Evolutionary conservation across 1,140 invertebrate genomes (phyloP).

Genomic region (Drosophila ohnishii): DNA sequence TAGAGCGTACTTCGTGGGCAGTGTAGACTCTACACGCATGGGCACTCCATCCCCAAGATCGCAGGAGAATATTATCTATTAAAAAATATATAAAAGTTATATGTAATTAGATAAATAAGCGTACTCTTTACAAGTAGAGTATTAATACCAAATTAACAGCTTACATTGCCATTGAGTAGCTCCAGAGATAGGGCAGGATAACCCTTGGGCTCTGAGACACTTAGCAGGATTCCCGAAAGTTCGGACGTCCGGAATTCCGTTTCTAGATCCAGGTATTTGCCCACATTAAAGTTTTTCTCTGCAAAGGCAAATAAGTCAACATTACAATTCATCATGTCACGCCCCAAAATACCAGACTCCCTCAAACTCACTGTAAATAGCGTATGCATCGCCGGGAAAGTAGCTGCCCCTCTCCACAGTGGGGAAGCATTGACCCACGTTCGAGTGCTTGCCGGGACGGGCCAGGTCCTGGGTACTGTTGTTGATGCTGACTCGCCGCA

Average conservation of each 20-base stretch:
- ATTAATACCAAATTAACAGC: background rate
- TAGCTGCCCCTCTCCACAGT: slow-evolving; percentile 93
- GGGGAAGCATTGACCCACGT: slow-evolving; percentile 94
- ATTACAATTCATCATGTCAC: background rate
- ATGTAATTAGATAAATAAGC: too few species aligned
- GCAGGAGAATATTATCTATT: slow-evolving; percentile 87
- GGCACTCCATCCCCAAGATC: slow-evolving; percentile 87
- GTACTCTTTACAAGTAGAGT: too few species aligned
- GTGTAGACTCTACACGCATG: slow-evolving; percentile 85
- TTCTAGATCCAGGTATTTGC: slow-evolving; percentile 88
- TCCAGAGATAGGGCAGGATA: slow-evolving; percentile 90
- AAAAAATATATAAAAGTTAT: background rate
- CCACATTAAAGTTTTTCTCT: slow-evolving; percentile 89
- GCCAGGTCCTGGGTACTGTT: slow-evolving; percentile 90
- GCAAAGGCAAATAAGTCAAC: slow-evolving; percentile 1
- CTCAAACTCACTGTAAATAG: slow-evolving; percentile 88
- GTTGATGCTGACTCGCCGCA: slow-evolving; percentile 90
- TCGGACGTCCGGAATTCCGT: slow-evolving; percentile 94
- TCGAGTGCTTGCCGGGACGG: slow-evolving; percentile 86
- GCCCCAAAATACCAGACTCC: too few species aligned
- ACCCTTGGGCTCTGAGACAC: slow-evolving; percentile 86
- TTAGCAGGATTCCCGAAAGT: slow-evolving; percentile 90
- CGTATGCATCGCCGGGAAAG: slow-evolving; percentile 92
- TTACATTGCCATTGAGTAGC: slow-evolving; percentile 89
- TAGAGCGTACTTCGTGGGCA: slow-evolving; percentile 86